A percentile compares a stretch with the other conserved stretches of the same genome.
Conservation (phyloP, 2,797 vertebrate genomes). For the Lutjanus campechanus region DNA sequence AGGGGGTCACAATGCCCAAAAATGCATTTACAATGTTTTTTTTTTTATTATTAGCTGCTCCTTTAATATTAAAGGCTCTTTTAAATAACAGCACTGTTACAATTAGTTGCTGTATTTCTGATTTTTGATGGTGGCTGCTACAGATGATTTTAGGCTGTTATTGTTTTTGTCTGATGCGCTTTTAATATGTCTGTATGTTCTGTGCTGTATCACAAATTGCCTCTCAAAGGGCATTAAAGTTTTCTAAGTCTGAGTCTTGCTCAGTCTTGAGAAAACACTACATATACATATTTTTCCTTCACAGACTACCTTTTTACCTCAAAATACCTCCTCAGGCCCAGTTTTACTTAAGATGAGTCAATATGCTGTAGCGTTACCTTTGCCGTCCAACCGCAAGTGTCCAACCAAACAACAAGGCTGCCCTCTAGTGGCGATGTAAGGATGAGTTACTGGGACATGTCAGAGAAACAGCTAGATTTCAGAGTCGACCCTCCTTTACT, state of each 20-base stretch:
- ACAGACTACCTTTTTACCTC: neutral
- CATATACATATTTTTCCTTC: neutral
- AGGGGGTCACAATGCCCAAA: neutral
- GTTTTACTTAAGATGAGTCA: constrained; percentile 3
- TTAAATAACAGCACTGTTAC: neutral
- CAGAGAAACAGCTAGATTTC: neutral
- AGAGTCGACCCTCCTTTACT: neutral
- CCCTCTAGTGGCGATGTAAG: constrained; percentile 68
- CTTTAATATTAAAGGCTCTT: neutral
- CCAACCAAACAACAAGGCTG: constrained; percentile 67
- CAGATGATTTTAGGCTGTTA: too few relatives aligned
- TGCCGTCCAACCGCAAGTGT: neutral
- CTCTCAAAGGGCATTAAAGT: too few relatives aligned
- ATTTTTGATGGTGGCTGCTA: too few relatives aligned
- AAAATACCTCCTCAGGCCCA: constrained; percentile 11
- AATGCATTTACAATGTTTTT: neutral
- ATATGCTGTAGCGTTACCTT: neutral
- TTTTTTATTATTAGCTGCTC: neutral
- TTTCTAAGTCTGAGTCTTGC: too few relatives aligned
- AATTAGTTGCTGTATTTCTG: neutral
- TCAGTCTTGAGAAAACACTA: neutral
- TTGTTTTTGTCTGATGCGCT: too few relatives aligned
- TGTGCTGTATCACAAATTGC: too few relatives aligned
- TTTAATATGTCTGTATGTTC: too few relatives aligned
- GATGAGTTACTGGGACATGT: neutral